Conservation (phyloP, 92 coral and sea anemone species). For the Meandrina meandrites region DNA sequence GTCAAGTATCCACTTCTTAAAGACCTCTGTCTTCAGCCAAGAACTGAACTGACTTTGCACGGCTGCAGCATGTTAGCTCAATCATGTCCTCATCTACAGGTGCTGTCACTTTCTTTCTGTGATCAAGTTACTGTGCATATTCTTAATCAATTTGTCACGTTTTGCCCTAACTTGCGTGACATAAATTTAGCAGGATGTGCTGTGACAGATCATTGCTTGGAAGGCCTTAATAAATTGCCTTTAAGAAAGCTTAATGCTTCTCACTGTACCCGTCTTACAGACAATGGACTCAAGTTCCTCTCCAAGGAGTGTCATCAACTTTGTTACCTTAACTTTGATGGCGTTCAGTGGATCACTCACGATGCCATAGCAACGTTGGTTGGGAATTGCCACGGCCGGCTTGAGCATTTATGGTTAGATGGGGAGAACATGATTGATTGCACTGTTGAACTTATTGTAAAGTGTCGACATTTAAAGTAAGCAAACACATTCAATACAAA, state of each 20-base stretch:
- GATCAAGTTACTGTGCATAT: conserved; percentile 52
- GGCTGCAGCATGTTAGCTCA: conserved; percentile 60
- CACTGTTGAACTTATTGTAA: conserved; percentile 66
- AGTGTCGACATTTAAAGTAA: conserved; percentile 78
- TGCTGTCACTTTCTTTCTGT: conserved; percentile 80
- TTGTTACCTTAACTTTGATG: conserved; percentile 82
- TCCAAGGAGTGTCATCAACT: conserved; percentile 61
- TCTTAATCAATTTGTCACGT: conserved; percentile 53
- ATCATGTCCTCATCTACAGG: conserved; percentile 74
- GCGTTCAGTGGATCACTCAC: conserved; percentile 93
- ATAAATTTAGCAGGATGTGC: conserved; percentile 81
- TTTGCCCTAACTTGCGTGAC: conserved; percentile 69
- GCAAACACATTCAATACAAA: neutral
- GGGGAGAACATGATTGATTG: conserved; percentile 86
- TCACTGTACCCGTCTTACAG: conserved; percentile 82
- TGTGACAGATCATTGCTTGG: conserved; percentile 67
- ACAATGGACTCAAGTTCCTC: conserved; percentile 62
- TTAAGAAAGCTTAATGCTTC: conserved; percentile 73
- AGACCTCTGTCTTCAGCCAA: conserved; percentile 66
- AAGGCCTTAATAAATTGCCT: conserved; percentile 52
- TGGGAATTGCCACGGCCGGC: conserved; percentile 53
- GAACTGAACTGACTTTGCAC: conserved; percentile 47
- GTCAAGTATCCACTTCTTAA: conserved; percentile 71
- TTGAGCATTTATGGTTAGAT: conserved; percentile 89
- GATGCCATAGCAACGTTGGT: conserved; percentile 77